A percentile compares a stretch with the other conserved stretches of the same genome.
These are phyloP conservation scores for Apodemus speciosus DNA, from an alignment of 2,113 vertebrate species.

Conservation along the genomic window DNA sequence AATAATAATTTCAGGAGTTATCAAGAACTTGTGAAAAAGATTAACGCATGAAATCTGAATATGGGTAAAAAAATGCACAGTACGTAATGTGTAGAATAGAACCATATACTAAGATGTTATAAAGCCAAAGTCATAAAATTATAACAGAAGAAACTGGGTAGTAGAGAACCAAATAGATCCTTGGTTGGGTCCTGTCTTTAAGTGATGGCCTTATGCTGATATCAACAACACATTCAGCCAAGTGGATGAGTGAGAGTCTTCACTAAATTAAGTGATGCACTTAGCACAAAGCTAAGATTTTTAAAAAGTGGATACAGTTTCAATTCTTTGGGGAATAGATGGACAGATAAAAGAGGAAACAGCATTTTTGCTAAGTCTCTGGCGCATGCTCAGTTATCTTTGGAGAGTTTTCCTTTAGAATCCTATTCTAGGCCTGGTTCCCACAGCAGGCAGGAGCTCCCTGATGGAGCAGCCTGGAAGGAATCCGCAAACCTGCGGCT, in stretches of 20 bases:
- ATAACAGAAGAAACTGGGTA: background rate
- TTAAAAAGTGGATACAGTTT: background rate
- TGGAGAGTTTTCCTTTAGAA: background rate
- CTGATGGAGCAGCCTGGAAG: no score
- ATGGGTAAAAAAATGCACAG: background rate
- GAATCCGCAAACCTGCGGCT: background rate
- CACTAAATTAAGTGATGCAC: background rate
- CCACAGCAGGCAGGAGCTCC: background rate
- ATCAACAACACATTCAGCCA: background rate
- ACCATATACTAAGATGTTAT: background rate
- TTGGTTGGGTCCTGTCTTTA: background rate
- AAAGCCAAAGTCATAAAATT: background rate
- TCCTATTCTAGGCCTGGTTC: background rate
- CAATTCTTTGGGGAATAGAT: background rate
- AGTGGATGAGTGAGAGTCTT: background rate
- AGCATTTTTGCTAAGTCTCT: background rate
- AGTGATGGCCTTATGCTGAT: background rate
- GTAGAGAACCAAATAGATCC: background rate
- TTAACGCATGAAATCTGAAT: background rate
- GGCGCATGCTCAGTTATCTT: slow-evolving; percentile 1
- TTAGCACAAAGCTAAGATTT: background rate
- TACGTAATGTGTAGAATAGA: background rate
- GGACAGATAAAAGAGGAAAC: background rate
- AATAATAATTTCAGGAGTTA: background rate
- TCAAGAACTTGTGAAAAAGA: background rate